A percentile compares a stretch with the other conserved stretches of the same genome.
Evolutionary conservation across 2,797 vertebrate genomes (phyloP).

Genomic region (Siniperca obscura): DNA sequence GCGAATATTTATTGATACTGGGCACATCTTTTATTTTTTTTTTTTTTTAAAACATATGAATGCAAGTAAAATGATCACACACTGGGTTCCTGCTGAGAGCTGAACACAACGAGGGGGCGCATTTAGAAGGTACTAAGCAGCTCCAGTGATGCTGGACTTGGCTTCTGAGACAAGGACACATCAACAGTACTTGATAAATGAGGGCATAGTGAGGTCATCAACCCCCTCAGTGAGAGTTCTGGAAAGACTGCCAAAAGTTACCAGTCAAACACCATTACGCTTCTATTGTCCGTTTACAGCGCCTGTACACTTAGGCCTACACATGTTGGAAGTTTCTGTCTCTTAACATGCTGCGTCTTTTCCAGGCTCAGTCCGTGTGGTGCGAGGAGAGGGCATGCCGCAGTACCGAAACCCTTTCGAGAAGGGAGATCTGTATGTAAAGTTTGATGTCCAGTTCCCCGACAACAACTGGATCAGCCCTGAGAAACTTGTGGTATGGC

Average conservation of each 20-base stretch:
- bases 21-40: neutral
- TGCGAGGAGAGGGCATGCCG: constrained; percentile 97
- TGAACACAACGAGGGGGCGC: neutral
- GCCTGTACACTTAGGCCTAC: neutral
- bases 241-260: neutral
- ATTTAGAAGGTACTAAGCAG: neutral
- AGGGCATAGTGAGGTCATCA: neutral
- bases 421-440: constrained; percentile 96
- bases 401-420: constrained; percentile 98
- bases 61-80: neutral
- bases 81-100: constrained; percentile 3
- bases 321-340: no score
- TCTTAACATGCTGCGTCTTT: neutral
- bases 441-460: constrained; percentile 98
- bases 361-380: constrained; percentile 92
- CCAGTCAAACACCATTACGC: neutral
- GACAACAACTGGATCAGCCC: constrained; percentile 98
- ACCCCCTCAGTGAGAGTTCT: neutral
- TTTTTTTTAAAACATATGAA: neutral
- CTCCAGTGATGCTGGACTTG: neutral
- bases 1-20: neutral
- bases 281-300: neutral
- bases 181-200: constrained; percentile 7
- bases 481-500: constrained; percentile 92
- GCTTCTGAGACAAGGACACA: neutral